Percentiles rank a stretch among this genome's conserved stretches.
Evolutionary conservation across 92 coral and sea anemone species (phyloP).

Genomic region (Epizoanthus fatuus): DNA sequence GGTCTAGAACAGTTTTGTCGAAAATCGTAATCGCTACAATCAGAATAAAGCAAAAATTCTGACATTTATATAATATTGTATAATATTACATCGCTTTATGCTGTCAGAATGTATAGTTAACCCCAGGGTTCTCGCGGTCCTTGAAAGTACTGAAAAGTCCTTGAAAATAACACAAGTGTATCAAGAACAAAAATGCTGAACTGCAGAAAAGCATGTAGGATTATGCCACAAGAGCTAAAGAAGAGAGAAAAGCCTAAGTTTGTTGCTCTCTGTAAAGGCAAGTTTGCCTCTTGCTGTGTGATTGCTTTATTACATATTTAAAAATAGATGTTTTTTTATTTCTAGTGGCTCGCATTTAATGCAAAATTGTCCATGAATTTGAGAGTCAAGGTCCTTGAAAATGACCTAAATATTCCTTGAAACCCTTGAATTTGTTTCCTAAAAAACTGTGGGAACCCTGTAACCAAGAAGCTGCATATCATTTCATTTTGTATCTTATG

Average conservation of each 20-base stretch:
- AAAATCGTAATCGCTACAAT: no score
- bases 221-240: neutral
- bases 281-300: neutral
- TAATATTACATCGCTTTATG: no score
- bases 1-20: no score
- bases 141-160: neutral
- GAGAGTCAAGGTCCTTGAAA: neutral
- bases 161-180: neutral
- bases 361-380: no score
- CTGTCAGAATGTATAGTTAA: neutral
- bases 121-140: neutral
- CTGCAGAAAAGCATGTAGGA: neutral
- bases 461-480: neutral
- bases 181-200: neutral
- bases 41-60: no score
- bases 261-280: neutral
- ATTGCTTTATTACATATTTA: neutral
- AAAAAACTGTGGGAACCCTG: conserved; percentile 9
- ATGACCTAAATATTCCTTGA: neutral
- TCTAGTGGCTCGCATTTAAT: no score
- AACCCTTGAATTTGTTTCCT: neutral
- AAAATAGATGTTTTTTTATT: no score
- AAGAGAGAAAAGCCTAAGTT: neutral
- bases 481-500: no score
- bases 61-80: no score